Conservation (phyloP, 2,888 invertebrate genomes). For the Caradrina kadenii region DNA sequence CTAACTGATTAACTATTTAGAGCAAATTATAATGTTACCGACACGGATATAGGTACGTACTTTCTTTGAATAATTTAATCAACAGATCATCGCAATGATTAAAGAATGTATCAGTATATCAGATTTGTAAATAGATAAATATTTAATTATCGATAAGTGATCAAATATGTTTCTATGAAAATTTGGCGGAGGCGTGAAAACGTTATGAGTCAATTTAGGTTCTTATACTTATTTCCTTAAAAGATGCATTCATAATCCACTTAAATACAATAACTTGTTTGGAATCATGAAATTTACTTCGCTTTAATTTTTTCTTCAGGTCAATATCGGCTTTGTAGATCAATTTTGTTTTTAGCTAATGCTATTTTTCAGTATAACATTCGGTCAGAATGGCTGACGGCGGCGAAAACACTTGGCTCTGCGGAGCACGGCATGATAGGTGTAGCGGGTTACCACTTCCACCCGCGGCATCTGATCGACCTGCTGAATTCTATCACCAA, state of each 20-base stretch:
- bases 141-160: slow-evolving; percentile 30
- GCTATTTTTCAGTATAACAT: slow-evolving; percentile 72
- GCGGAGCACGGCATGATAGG: slow-evolving; percentile 78
- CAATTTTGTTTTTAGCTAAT: not conserved
- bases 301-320: no score
- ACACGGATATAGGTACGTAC: slow-evolving; percentile 4
- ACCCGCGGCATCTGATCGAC: slow-evolving; percentile 81
- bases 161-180: not conserved
- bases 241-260: no score
- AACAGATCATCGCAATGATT: slow-evolving; percentile 18
- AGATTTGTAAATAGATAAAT: slow-evolving; percentile 39
- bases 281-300: no score
- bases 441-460: slow-evolving; percentile 85
- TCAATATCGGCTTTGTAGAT: no score
- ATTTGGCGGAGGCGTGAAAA: not conserved
- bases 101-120: slow-evolving; percentile 18
- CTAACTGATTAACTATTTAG: not conserved
- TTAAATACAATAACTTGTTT: no score
- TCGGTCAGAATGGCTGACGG: slow-evolving; percentile 82
- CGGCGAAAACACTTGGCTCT: slow-evolving; percentile 76
- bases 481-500: slow-evolving; percentile 78
- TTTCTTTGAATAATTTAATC: slow-evolving; percentile 27
- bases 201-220: slow-evolving; percentile 1
- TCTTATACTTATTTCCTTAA: slow-evolving; percentile 13
- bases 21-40: not conserved